phyloP scores from a whole-genome alignment of 2,888 invertebrate genomes.

The Amphimallon solstitiale region DNA sequence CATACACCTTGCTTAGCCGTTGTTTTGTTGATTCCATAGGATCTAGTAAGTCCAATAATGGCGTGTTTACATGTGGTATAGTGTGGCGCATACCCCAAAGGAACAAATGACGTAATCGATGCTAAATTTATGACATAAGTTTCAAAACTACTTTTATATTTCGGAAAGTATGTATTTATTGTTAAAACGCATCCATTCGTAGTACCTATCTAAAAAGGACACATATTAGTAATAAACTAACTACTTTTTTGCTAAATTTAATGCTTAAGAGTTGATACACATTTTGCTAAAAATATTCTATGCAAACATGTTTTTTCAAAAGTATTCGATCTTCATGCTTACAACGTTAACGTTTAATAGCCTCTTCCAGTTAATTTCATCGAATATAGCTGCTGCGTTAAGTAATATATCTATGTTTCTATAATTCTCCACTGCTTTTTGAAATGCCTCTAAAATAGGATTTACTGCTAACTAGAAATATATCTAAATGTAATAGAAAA shows the following conservation, averaged over 20 bases:
- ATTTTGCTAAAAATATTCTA: no score
- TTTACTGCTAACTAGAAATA: no score
- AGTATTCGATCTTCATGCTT: background rate
- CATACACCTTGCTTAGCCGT: background rate
- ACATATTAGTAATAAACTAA: no score
- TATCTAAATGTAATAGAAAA: no score
- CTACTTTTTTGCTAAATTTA: no score
- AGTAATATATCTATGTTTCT: slow-evolving; percentile 10
- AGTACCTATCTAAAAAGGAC: slow-evolving; percentile 13
- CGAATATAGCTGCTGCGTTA: background rate
- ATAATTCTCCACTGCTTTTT: background rate
- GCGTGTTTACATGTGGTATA: slow-evolving; percentile 18
- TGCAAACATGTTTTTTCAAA: no score
- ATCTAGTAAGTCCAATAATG: slow-evolving; percentile 10
- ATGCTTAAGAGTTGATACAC: no score
- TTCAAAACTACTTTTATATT: slow-evolving; percentile 6
- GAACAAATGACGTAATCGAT: slow-evolving; percentile 2
- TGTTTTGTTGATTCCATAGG: background rate
- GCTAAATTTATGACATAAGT: slow-evolving; percentile 5
- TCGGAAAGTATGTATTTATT: slow-evolving; percentile 14
- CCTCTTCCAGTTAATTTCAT: background rate
- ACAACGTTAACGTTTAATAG: background rate
- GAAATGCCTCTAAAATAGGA: background rate
- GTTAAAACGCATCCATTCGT: slow-evolving; percentile 1
- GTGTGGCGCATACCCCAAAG: background rate